Evolutionary conservation across 2,888 invertebrate species (phyloP), one percentile per base, ranked within the genome.

Genomic region (Phengaris arion): DNA sequence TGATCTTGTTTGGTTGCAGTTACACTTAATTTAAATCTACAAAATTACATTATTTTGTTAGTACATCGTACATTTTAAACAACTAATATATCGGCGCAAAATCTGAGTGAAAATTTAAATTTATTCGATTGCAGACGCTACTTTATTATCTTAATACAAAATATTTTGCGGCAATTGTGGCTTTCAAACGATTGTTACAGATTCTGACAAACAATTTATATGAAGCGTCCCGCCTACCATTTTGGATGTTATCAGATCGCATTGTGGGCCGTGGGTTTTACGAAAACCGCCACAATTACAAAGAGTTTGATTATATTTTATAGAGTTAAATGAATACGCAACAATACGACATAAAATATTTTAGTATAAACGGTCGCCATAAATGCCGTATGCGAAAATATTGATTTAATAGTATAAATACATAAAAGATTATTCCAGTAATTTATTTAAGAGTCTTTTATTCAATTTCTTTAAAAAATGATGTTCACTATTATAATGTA

Each of bases 191-290:
- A 52, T 52, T 86, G 86, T 89, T 86, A 83, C 80, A 84, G 83
- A 85, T 85, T 80, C 85, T 86, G 84, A 85, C 85, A 85, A 82
- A 83, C 81, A 81, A 89, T 88, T 87, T 88, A 89, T 85, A 84
- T 81, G 84, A 80, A 80, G 81, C 79, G 83, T 82, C 84, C 82
- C 89, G 85, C 88, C 89, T 84, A 80, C 80, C 76, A 72, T 78
- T 76, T 73, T 81, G 81, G 80, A 85, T 74, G 79, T 83, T 85
- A 85, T 86, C 85, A 77, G 74, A 79, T 74, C 78, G 78, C 82
- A 85, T 85, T 85, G 84, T 83, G 82, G 82, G 78, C 69, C 70
- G 69, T 48, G 70, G 57, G 55, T 75, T 55, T n/a, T 69, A 57
- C 46, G 64, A 68, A 55, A 75, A 22, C 72, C 13, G 12, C 6